A percentile compares a stretch with the other conserved stretches of the same genome.
Evolutionary conservation across 1,140 invertebrate species (phyloP).

Genomic region (Musca vetustissima): DNA sequence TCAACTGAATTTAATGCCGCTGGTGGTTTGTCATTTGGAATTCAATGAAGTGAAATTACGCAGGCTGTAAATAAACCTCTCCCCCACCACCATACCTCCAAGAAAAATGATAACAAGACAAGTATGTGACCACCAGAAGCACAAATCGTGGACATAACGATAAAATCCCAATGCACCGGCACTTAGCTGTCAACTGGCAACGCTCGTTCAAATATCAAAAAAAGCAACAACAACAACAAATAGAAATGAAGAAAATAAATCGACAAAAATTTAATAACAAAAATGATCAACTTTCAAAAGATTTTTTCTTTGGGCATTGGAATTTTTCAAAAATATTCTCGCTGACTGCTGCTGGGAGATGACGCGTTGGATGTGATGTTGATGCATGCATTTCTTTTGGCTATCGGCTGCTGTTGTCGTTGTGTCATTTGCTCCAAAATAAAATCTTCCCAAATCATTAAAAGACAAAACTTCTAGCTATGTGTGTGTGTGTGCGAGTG

Average conservation of each 20-base stretch:
- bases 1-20: too few species aligned
- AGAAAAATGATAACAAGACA: not conserved
- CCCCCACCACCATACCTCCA: too few species aligned
- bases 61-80: too few species aligned
- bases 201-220: not conserved
- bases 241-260: not conserved
- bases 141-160: not conserved
- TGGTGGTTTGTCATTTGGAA: conserved; percentile 5
- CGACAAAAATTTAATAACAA: not conserved
- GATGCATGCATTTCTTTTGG: too few species aligned
- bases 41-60: conserved; percentile 15
- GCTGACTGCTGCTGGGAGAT: too few species aligned
- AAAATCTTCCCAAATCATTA: too few species aligned
- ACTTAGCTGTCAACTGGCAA: conserved; percentile 14
- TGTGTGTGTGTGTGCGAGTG: too few species aligned
- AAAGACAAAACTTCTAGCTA: too few species aligned
- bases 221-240: not conserved
- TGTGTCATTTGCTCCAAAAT: too few species aligned
- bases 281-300: not conserved
- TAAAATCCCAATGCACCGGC: conserved; percentile 12
- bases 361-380: too few species aligned
- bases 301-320: not conserved
- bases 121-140: not conserved
- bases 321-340: too few species aligned
- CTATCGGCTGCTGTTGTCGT: too few species aligned